Evolutionary conservation across 2,888 invertebrate species (phyloP).

Genomic region (Conistra vaccinii): DNA sequence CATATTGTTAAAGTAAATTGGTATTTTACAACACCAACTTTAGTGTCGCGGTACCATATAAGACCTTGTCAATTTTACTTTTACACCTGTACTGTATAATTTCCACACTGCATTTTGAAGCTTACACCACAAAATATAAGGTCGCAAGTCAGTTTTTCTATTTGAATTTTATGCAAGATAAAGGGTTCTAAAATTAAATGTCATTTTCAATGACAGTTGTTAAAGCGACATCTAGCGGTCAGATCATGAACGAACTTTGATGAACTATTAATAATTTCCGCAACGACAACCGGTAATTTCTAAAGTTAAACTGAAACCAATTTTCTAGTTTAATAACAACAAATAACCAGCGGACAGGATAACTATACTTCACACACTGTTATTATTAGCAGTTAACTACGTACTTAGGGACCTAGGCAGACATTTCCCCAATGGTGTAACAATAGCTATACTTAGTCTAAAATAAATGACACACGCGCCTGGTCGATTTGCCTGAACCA

Average conservation of each 20-base stretch:
- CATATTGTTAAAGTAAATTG: constrained; percentile 89
- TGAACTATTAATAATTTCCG: constrained; percentile 10
- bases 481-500: not conserved
- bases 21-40: constrained; percentile 87
- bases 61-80: constrained; percentile 69
- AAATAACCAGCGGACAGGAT: not conserved
- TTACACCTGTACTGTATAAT: constrained; percentile 46
- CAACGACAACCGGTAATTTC: constrained; percentile 45
- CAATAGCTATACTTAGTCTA: not conserved
- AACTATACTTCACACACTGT: not conserved
- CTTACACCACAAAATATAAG: constrained; percentile 34
- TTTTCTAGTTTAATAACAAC: constrained; percentile 22
- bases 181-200: constrained; percentile 78
- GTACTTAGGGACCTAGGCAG: not conserved
- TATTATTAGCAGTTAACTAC: constrained; percentile 7
- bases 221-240: constrained; percentile 81
- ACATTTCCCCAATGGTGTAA: not conserved
- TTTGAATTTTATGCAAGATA: constrained; percentile 1
- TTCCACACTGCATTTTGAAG: constrained; percentile 58
- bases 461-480: too few species aligned
- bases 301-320: constrained; percentile 25
- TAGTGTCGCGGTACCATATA: constrained; percentile 83
- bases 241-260: constrained; percentile 66
- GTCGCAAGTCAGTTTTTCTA: constrained; percentile 19
- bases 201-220: constrained; percentile 82